Evolutionary conservation across 1,140 invertebrate species (phyloP).

Genomic region (Drosophila parvula): DNA sequence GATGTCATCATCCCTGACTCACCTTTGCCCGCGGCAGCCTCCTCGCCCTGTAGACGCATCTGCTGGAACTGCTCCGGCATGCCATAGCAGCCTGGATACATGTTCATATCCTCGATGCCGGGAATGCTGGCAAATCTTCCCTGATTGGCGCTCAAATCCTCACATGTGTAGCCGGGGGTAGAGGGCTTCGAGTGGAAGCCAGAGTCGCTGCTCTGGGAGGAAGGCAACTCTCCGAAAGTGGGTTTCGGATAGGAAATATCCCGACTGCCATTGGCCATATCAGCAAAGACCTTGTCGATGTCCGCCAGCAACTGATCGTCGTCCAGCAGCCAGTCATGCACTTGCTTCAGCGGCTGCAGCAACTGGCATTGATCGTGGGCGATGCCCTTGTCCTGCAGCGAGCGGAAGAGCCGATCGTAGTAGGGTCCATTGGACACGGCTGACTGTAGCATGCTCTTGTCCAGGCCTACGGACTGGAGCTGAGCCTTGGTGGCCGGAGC

Average conservation of each 20-base stretch:
- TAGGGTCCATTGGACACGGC: constrained; percentile 86
- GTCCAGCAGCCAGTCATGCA: constrained; percentile 85
- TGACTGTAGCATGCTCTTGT: constrained; percentile 86
- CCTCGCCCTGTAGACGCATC: constrained; percentile 51
- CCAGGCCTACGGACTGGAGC: constrained; percentile 85
- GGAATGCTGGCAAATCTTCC: constrained; percentile 71
- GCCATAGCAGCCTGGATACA: constrained; percentile 69
- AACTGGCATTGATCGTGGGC: constrained; percentile 85
- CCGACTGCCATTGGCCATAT: constrained; percentile 73
- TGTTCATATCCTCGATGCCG: constrained; percentile 80
- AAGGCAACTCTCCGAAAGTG: constrained; percentile 34
- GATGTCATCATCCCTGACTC: not conserved
- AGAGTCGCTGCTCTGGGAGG: constrained; percentile 75
- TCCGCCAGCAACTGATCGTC: constrained; percentile 86
- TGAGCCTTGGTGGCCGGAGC: constrained; percentile 85
- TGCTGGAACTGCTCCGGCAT: constrained; percentile 72
- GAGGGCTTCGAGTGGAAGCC: constrained; percentile 81
- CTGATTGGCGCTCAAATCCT: constrained; percentile 55
- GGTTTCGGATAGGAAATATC: constrained; percentile 61
- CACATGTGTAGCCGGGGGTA: constrained; percentile 62
- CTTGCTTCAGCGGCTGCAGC: constrained; percentile 85
- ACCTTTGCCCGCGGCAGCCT: constrained; percentile 30
- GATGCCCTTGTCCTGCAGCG: constrained; percentile 85
- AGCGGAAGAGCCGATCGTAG: constrained; percentile 86
- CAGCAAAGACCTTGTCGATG: constrained; percentile 85